phyloP scores from a whole-genome alignment of 1,140 invertebrate species.

The Drosophila rhopaloa region DNA sequence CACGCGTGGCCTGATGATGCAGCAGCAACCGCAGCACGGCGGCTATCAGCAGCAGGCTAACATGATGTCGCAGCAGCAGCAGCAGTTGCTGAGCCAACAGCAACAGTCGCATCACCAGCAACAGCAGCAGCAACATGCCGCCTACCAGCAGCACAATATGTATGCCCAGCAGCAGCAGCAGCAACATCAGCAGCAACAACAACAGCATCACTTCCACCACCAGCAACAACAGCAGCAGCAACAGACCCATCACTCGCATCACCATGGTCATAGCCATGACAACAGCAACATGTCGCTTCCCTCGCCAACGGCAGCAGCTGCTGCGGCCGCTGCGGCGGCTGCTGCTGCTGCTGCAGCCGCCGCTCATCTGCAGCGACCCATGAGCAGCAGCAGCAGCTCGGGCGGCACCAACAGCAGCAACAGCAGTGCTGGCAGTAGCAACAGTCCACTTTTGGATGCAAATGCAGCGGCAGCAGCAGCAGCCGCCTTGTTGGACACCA shows the following conservation, averaged over 20 bases:
- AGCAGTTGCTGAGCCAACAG: slow-evolving; percentile 41
- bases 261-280: slow-evolving; percentile 85
- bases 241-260: slow-evolving; percentile 62
- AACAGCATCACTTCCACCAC: slow-evolving; percentile 66
- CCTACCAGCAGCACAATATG: slow-evolving; percentile 46
- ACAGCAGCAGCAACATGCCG: slow-evolving; percentile 60
- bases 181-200: slow-evolving; percentile 65
- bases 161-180: slow-evolving; percentile 69
- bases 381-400: slow-evolving; percentile 88
- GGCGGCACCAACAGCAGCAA: slow-evolving; percentile 85
- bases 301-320: slow-evolving; percentile 85
- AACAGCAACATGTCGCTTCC: slow-evolving; percentile 91
- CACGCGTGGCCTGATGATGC: slow-evolving; percentile 84
- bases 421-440: slow-evolving; percentile 86
- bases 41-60: slow-evolving; percentile 63
- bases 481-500: slow-evolving; percentile 79
- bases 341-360: slow-evolving; percentile 53
- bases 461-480: slow-evolving; percentile 70
- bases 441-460: slow-evolving; percentile 59
- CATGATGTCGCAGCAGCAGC: slow-evolving; percentile 51
- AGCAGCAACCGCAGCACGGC: slow-evolving; percentile 84
- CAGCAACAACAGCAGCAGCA: slow-evolving; percentile 74
- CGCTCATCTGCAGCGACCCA: slow-evolving; percentile 85
- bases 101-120: slow-evolving; percentile 60
- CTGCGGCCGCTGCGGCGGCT: slow-evolving; percentile 85